Conservation (phyloP, 2,888 invertebrate species). For the Strigamia transsilvanica region DNA sequence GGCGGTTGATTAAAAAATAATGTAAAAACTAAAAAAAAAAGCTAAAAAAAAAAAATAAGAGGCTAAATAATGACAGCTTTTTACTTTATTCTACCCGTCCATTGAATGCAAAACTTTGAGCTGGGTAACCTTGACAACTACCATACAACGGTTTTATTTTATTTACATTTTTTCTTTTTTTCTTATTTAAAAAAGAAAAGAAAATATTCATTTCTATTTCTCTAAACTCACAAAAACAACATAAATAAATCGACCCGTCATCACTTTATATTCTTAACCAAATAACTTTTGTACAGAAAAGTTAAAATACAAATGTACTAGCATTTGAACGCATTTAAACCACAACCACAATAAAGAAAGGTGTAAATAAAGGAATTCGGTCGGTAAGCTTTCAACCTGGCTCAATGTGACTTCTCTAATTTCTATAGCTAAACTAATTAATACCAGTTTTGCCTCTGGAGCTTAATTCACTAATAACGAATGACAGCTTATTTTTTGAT, state of each 20-base stretch:
- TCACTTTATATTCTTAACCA: neutral
- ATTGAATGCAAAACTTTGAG: slow-evolving; percentile 20
- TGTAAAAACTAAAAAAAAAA: neutral
- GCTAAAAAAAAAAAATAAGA: neutral
- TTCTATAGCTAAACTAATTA: neutral
- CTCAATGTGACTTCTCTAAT: slow-evolving; percentile 16
- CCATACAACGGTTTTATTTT: neutral
- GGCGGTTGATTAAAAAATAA: neutral
- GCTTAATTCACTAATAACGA: neutral
- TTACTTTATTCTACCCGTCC: slow-evolving; percentile 25
- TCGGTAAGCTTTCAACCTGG: neutral
- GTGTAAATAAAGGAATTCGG: neutral
- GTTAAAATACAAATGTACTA: neutral
- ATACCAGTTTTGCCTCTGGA: slow-evolving; percentile 10
- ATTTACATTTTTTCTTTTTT: neutral
- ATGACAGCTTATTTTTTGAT: neutral
- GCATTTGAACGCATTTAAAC: neutral
- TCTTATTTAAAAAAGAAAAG: neutral
- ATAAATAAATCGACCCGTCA: neutral
- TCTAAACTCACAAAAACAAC: neutral
- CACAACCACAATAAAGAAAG: neutral
- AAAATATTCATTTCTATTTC: neutral
- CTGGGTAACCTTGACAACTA: slow-evolving; percentile 7
- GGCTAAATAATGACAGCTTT: slow-evolving; percentile 6
- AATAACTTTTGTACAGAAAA: neutral